These are phyloP conservation scores for Murina feae DNA, from an alignment of 2,113 vertebrate genomes.

Conservation along the genomic window DNA sequence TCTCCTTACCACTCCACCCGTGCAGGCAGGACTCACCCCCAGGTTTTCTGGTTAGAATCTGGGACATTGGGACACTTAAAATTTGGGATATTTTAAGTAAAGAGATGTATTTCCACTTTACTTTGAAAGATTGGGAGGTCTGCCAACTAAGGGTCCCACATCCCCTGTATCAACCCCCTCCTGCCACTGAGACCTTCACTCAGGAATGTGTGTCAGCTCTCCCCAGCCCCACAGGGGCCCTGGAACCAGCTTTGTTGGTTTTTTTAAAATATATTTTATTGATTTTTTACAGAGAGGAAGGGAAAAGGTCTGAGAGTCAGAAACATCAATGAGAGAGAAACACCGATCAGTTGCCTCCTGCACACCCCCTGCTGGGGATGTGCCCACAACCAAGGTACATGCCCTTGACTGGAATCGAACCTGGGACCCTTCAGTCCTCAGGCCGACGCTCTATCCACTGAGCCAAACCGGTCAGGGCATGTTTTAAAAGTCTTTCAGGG, in stretches of 20 bases:
- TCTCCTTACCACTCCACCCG: not conserved
- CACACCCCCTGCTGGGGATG: no score
- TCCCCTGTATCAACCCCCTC: not conserved
- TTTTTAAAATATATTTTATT: no score
- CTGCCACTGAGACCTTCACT: no score
- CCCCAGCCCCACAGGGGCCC: not conserved
- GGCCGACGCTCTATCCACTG: no score
- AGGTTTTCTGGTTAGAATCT: not conserved
- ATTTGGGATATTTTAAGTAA: not conserved
- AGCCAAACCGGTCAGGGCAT: no score
- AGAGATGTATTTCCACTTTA: not conserved
- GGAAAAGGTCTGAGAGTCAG: no score
- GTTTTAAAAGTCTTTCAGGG: not conserved
- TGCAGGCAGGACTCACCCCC: not conserved
- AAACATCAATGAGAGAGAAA: no score
- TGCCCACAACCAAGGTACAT: no score
- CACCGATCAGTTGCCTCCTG: no score
- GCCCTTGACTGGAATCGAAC: no score
- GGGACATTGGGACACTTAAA: not conserved
- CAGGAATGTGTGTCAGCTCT: fast-evolving
- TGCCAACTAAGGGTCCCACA: not conserved
- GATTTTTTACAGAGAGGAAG: no score
- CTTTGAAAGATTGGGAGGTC: not conserved
- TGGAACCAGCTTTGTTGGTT: not conserved
- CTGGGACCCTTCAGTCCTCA: no score